Evolutionary conservation across 2,797 vertebrate species (phyloP).

Genomic region (Hydrocynus forskahlii): DNA sequence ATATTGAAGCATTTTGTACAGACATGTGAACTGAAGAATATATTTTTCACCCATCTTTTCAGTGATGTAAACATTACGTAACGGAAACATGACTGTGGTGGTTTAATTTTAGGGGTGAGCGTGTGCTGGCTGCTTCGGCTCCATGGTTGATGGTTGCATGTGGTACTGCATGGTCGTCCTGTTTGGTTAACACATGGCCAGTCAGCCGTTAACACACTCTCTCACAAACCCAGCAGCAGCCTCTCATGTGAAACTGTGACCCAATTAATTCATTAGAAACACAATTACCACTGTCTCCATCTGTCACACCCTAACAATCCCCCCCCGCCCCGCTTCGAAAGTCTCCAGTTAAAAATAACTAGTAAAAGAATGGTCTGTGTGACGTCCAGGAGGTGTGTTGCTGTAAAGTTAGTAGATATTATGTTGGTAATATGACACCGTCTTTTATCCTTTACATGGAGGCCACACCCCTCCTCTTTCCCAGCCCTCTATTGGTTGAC

Average conservation of each 20-base stretch:
- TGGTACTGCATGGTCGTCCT: conserved; percentile 10
- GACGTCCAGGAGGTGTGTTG: not conserved
- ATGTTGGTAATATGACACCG: conserved; percentile 40
- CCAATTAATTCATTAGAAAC: conserved; percentile 33
- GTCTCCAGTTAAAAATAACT: not conserved
- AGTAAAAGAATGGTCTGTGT: not conserved
- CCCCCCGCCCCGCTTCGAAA: not conserved
- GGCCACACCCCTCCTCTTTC: conserved; percentile 62
- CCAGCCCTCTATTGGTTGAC: conserved; percentile 76
- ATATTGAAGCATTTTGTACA: no score
- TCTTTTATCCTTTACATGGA: conserved; percentile 62
- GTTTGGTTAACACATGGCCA: conserved; percentile 1
- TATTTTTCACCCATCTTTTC: not conserved
- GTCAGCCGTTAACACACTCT: not conserved
- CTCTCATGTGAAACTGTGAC: conserved; percentile 37
- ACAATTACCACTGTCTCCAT: conserved; percentile 14
- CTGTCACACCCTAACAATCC: conserved; percentile 9
- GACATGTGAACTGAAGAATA: no score
- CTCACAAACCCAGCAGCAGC: conserved; percentile 12
- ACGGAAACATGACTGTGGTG: not conserved
- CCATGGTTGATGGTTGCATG: conserved; percentile 4
- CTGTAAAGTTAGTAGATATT: conserved; percentile 6
- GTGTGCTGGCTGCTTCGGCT: not conserved
- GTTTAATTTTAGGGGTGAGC: not conserved
- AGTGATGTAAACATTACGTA: conserved; percentile 33